Conservation (phyloP, 2,797 vertebrate species). For the Sarcoramphus papa region DNA sequence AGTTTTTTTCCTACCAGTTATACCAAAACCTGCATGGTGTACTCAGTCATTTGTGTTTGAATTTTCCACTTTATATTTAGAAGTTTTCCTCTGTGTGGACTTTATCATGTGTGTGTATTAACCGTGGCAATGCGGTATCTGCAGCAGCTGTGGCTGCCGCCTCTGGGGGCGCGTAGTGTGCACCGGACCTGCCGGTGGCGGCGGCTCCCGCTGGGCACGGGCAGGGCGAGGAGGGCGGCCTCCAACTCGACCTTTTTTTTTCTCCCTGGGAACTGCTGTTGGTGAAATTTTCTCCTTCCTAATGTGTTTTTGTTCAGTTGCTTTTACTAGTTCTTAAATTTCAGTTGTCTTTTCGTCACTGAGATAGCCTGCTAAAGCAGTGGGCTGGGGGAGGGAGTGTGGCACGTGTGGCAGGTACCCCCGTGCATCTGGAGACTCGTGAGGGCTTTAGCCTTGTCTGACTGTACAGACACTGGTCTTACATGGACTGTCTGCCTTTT, state of each 20-base stretch:
- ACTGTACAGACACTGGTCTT: not conserved
- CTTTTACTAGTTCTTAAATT: not conserved
- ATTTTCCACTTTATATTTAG: not conserved
- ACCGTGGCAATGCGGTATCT: accelerated
- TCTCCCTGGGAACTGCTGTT: not conserved
- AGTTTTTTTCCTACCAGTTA: not conserved
- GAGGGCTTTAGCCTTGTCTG: not conserved
- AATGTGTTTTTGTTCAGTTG: not conserved
- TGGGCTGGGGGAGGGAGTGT: not conserved
- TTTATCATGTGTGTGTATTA: accelerated
- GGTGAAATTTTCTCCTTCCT: not conserved
- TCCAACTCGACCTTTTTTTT: not conserved
- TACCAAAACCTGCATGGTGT: not conserved
- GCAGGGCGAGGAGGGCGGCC: accelerated
- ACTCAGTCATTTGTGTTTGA: not conserved
- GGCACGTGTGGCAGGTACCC: accelerated
- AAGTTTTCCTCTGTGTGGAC: not conserved
- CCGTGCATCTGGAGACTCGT: accelerated
- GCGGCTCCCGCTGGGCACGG: accelerated
- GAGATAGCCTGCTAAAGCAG: not conserved
- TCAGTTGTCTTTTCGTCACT: not conserved
- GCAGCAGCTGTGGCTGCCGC: accelerated
- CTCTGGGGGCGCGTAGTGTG: accelerated
- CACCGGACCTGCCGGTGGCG: accelerated
- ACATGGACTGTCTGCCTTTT: not conserved